A percentile compares a stretch with the other conserved stretches of the same genome.
These are phyloP conservation scores for Gyps fulvus DNA, from an alignment of 2,113 vertebrate genomes.

Conservation along the genomic window DNA sequence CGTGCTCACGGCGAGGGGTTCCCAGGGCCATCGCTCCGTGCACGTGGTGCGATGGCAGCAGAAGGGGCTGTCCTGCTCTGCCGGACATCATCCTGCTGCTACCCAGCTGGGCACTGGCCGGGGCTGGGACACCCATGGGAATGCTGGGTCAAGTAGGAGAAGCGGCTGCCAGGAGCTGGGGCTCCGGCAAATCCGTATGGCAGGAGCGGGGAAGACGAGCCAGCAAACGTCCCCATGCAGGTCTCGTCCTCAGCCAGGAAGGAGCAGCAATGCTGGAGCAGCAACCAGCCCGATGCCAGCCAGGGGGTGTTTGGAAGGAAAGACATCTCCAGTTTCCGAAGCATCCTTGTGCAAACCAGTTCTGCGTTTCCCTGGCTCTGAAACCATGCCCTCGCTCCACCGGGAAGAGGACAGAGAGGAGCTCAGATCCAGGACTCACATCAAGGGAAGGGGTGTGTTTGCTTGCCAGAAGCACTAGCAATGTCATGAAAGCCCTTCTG, in stretches of 20 bases:
- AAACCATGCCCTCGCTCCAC: neutral
- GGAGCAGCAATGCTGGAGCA: neutral
- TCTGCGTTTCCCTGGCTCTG: neutral
- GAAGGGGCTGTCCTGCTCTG: neutral
- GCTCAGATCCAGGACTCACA: neutral
- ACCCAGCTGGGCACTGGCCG: neutral
- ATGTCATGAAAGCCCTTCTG: neutral
- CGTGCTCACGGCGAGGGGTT: neutral
- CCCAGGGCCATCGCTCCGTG: no score
- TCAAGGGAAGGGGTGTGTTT: neutral
- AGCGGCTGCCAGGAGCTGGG: no score
- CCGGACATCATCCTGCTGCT: neutral
- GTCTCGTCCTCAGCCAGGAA: accelerated
- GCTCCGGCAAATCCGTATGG: neutral
- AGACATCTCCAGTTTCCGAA: neutral
- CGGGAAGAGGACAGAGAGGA: neutral
- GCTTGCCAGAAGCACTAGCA: neutral
- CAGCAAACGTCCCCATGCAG: neutral
- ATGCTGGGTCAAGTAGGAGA: neutral
- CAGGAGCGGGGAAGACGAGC: accelerated
- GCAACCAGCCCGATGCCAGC: neutral
- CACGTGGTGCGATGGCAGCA: accelerated
- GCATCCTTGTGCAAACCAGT: neutral
- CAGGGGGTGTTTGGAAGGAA: neutral
- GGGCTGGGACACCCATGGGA: neutral